These are phyloP conservation scores for Trichogramma dendrolimi DNA, from an alignment of 2,888 invertebrate genomes.

Conservation along the genomic window DNA sequence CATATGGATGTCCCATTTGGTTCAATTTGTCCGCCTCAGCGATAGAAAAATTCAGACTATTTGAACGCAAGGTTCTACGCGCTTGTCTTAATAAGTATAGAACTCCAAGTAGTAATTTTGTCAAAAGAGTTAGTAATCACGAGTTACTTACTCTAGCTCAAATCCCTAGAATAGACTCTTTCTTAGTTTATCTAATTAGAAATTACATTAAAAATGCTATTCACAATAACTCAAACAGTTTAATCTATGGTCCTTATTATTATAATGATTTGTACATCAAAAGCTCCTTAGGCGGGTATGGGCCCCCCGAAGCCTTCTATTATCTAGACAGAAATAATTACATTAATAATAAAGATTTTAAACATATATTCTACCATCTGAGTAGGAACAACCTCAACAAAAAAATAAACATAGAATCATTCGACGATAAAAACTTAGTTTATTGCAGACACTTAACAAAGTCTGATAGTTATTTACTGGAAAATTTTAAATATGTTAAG, in stretches of 20 bases:
- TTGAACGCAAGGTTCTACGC: background rate
- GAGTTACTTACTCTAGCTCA: background rate
- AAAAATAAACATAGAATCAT: too few species aligned
- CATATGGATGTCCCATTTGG: background rate
- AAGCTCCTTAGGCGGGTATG: background rate
- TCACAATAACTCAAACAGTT: background rate
- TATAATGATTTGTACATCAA: background rate
- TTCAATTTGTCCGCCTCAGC: background rate
- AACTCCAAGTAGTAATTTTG: background rate
- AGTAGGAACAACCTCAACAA: too few species aligned
- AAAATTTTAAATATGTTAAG: too few species aligned
- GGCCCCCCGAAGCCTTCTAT: background rate
- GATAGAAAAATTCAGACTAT: background rate
- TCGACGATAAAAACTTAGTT: too few species aligned
- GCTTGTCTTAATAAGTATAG: background rate
- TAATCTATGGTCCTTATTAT: background rate
- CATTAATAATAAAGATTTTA: too few species aligned
- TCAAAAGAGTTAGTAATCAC: background rate
- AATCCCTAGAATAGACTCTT: background rate
- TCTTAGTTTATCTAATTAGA: background rate
- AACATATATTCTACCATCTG: too few species aligned
- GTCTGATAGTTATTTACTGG: too few species aligned
- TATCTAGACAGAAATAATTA: too few species aligned
- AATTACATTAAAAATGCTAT: conserved; percentile 1
- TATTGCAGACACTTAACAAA: too few species aligned